phyloP scores from a whole-genome alignment of 2,113 vertebrate genomes.

The Sporophila hypoxantha region DNA sequence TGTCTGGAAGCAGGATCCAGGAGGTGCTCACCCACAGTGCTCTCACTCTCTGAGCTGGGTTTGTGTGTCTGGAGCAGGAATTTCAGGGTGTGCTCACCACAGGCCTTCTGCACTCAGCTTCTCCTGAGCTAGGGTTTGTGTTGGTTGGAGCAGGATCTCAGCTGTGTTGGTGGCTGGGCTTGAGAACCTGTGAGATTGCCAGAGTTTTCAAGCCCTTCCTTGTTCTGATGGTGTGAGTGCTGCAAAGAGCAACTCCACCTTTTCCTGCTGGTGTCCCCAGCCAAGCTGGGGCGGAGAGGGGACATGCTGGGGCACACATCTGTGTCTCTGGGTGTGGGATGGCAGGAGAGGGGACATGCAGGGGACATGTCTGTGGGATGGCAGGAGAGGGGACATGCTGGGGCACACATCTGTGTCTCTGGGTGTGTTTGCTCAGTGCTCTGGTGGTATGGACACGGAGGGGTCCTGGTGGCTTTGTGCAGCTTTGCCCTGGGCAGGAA shows the following conservation, averaged over 20 bases:
- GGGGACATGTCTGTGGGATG: neutral
- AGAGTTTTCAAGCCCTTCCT: neutral
- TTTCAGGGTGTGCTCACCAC: too few relatives aligned
- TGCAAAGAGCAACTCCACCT: neutral
- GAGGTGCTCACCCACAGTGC: too few relatives aligned
- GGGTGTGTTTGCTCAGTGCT: neutral
- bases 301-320: too few relatives aligned
- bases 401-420: neutral
- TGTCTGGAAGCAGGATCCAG: neutral
- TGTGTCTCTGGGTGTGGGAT: too few relatives aligned
- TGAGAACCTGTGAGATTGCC: too few relatives aligned
- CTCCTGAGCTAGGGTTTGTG: too few relatives aligned
- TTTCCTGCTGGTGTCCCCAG: neutral
- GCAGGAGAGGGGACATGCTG: too few relatives aligned
- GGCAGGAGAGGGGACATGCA: accelerated
- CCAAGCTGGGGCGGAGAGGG: neutral
- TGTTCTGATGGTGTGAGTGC: neutral
- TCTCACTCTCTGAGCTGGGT: too few relatives aligned
- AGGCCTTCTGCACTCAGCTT: too few relatives aligned
- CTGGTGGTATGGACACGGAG: accelerated
- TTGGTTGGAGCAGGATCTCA: neutral
- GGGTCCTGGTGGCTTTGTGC: accelerated
- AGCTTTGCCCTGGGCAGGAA: neutral
- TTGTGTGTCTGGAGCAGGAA: too few relatives aligned
- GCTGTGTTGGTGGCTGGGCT: neutral